These are phyloP conservation scores for Hippopotamus amphibius DNA, from an alignment of 2,113 vertebrate species.

Conservation along the genomic window DNA sequence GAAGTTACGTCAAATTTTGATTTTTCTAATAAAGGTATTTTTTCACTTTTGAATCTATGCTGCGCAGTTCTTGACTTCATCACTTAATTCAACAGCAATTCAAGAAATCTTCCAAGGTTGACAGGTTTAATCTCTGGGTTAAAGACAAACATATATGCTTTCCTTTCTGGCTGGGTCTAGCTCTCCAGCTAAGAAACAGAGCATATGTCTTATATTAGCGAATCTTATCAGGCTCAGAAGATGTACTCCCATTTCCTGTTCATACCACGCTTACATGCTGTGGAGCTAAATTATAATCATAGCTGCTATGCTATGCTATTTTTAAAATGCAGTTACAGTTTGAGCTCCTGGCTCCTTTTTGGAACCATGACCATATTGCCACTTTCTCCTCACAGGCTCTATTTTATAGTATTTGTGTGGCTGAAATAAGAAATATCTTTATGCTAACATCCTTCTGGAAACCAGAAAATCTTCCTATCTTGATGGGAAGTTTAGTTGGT, in stretches of 20 bases:
- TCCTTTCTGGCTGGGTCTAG: slow-evolving; percentile 47
- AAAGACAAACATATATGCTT: slow-evolving; percentile 57
- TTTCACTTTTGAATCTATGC: not conserved
- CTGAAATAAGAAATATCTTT: slow-evolving; percentile 40
- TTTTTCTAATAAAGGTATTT: slow-evolving; percentile 11
- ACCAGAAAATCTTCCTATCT: not conserved
- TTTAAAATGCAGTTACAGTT: slow-evolving; percentile 76
- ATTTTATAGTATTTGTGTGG: slow-evolving; percentile 6
- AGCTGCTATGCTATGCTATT: slow-evolving; percentile 72
- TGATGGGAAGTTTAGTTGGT: slow-evolving; percentile 35
- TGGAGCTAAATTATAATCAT: slow-evolving; percentile 78
- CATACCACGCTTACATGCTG: slow-evolving; percentile 71
- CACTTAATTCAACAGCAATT: slow-evolving; percentile 34
- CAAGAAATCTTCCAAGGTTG: slow-evolving; percentile 19
- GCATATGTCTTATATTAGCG: slow-evolving; percentile 82
- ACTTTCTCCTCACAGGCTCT: not conserved
- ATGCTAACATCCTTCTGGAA: slow-evolving; percentile 22
- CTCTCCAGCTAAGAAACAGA: slow-evolving; percentile 52
- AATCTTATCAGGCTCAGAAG: slow-evolving; percentile 83
- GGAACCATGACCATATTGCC: not conserved
- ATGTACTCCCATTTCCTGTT: slow-evolving; percentile 81
- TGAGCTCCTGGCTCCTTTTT: slow-evolving; percentile 60
- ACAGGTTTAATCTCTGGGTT: slow-evolving; percentile 57
- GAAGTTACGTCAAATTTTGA: slow-evolving; percentile 45
- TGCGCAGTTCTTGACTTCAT: not conserved